Base-by-base conservation (phyloP, 2,113 vertebrate genomes). In the Amphiprion percula region DNA sequence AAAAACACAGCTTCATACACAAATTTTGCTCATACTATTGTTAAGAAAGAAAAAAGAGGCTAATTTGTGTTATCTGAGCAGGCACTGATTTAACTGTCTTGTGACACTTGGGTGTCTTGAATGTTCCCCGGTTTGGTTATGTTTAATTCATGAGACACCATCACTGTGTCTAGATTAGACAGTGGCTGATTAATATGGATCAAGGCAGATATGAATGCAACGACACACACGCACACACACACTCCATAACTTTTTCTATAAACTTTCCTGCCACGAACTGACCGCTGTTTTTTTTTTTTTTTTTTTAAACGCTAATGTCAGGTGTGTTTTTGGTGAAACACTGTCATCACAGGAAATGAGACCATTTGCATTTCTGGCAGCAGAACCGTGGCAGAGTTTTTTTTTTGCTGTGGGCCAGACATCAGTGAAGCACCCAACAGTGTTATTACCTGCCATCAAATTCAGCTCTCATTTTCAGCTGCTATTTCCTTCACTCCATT, bases 141-240 rank as follows among this genome's bases (percentile, higher is more conserved):
- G 70, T 83, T 89, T 90, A 66, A 90, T 91, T 81, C 62, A 87
- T 89, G 70, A 79, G 70, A 54, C 17, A 0, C 53, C 61, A 63
- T 74, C 69, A 50, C 55, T 17, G 73, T 64, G 77, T 69, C 83
- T 73, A 63, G 65, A 85, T 70, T 39, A 86, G 67, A 74, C 58
- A 53, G 70, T 33, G 39, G 55, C 47, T 79, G 54, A 85, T 87
- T 70, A 86, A 85, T 87, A 83, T 86, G 87, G 49, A 90, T 81
- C 71, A 64, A 53, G 17, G 11, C 62, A 39, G 23, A 30, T 61
- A 67, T 54, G 54, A 10, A 68, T 64, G 68, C 61, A 63, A 12
- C 65, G 26, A 55, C 24, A 26, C 39, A 10, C 59, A 33, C 28
- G 46, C 11, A 30, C 39, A 63, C 44, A 47, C 19, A 11, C 3